Conservation (phyloP, 2,797 vertebrate species). For the Pitangus sulphuratus region DNA sequence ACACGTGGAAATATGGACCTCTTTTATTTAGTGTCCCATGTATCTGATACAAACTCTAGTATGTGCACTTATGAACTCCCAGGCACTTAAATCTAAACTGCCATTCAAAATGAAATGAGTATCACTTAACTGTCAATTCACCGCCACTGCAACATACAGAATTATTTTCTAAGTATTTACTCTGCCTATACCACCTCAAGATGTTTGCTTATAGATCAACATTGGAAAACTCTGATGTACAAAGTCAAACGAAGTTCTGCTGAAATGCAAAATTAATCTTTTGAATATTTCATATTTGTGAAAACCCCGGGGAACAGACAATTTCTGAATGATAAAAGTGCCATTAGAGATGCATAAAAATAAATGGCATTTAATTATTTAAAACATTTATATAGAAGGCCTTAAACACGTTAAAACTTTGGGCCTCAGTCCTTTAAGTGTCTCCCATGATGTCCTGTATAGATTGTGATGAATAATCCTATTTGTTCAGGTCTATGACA, state of each 20-base stretch:
- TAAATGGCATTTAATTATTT: constrained; percentile 41
- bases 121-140: not conserved
- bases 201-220: constrained; percentile 29
- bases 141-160: not conserved
- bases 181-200: not conserved
- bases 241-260: constrained; percentile 23
- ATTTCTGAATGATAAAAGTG: constrained; percentile 5
- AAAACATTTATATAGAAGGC: not conserved
- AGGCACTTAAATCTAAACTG: not conserved
- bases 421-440: not conserved
- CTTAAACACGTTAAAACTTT: not conserved
- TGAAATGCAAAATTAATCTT: constrained; percentile 13
- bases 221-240: not conserved
- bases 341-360: constrained; percentile 6
- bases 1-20: not conserved
- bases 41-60: not conserved
- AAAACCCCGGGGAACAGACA: not conserved
- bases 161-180: constrained; percentile 34
- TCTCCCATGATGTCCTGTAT: not conserved
- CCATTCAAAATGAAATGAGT: not conserved
- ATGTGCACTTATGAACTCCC: not conserved
- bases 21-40: not conserved
- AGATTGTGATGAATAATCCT: not conserved
- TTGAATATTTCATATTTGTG: constrained; percentile 45
- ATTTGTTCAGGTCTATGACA: not conserved